Evolutionary conservation across 2,888 invertebrate species (phyloP).

Genomic region (Diaphora mendica): DNA sequence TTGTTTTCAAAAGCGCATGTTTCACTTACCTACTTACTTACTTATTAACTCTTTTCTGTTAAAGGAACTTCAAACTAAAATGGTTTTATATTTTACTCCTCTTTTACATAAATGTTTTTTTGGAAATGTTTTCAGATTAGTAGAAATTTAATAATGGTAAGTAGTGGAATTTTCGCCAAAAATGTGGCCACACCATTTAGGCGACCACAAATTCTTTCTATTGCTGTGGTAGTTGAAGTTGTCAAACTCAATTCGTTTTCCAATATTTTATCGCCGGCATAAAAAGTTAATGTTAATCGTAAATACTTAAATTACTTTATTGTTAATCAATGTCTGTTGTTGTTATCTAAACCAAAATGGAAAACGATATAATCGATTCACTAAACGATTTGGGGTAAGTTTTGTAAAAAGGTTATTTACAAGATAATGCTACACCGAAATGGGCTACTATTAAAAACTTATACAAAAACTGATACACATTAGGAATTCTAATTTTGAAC

Average conservation of each 20-base stretch:
- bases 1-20: too few species aligned
- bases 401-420: constrained; percentile 40
- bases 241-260: constrained; percentile 21
- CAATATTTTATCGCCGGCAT: constrained; percentile 31
- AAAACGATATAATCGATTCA: constrained; percentile 87
- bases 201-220: neutral
- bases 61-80: neutral
- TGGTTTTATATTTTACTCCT: neutral
- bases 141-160: neutral
- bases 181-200: neutral
- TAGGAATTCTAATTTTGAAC: neutral
- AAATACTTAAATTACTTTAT: constrained; percentile 4
- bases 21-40: too few species aligned
- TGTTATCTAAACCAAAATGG: constrained; percentile 72
- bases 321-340: constrained; percentile 19
- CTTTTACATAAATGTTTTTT: neutral
- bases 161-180: neutral
- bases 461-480: neutral
- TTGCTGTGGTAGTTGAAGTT: neutral
- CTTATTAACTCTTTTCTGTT: neutral
- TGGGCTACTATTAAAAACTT: neutral
- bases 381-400: constrained; percentile 88
- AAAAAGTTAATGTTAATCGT: neutral
- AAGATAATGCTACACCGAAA: neutral
- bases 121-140: neutral